phyloP scores from a whole-genome alignment of 2,888 invertebrate species.

The Polia nebulosa region DNA sequence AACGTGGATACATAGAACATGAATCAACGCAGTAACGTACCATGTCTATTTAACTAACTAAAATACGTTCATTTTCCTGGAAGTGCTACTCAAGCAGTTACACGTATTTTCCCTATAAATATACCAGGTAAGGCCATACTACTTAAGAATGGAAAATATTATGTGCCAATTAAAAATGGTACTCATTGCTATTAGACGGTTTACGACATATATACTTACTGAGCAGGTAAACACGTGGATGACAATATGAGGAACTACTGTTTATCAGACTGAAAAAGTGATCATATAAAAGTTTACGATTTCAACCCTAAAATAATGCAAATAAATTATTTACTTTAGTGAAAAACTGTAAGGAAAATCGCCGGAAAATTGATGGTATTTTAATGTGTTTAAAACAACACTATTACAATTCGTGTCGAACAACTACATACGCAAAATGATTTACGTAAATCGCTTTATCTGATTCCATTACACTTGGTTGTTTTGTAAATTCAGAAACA shows the following conservation, averaged over 20 bases:
- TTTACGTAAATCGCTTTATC: slow-evolving; percentile 9
- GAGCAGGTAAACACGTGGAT: background rate
- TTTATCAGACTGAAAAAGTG: too few relatives aligned
- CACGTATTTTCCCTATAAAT: background rate
- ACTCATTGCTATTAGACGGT: background rate
- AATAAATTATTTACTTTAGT: background rate
- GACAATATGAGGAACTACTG: background rate
- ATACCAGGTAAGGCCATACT: background rate
- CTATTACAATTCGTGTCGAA: background rate
- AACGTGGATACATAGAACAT: background rate
- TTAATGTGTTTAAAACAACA: background rate
- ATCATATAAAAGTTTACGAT: too few relatives aligned
- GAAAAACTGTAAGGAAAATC: background rate
- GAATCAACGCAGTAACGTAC: background rate
- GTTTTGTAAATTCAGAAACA: slow-evolving; percentile 21
- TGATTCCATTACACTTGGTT: slow-evolving; percentile 18
- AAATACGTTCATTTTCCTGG: background rate
- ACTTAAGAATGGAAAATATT: slow-evolving; percentile 18
- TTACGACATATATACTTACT: background rate
- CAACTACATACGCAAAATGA: background rate
- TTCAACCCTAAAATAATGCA: too few relatives aligned
- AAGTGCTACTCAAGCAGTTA: background rate
- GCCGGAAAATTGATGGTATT: background rate
- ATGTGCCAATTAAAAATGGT: background rate
- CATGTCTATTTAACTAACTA: too few relatives aligned